Evolutionary conservation across 2,888 invertebrate genomes (phyloP).

Genomic region (Philonicus albiceps): DNA sequence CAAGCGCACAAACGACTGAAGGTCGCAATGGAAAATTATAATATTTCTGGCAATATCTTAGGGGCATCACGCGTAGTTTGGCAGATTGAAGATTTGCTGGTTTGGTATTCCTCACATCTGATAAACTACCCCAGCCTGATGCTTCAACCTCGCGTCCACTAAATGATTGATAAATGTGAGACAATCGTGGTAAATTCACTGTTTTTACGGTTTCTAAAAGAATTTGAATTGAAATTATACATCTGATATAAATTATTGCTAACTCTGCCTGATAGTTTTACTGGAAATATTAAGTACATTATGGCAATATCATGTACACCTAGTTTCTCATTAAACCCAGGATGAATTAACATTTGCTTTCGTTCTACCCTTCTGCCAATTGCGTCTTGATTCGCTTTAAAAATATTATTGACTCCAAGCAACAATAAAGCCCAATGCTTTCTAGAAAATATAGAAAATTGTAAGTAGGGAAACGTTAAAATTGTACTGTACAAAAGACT

Average conservation of each 20-base stretch:
- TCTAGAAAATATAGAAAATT: constrained; percentile 16
- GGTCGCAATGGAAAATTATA: neutral
- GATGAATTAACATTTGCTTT: neutral
- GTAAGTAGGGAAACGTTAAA: neutral
- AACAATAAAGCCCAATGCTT: constrained; percentile 8
- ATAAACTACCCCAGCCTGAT: neutral
- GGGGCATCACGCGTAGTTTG: neutral
- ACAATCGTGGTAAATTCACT: neutral
- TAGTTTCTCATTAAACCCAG: neutral
- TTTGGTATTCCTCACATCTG: neutral
- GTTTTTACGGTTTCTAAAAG: neutral
- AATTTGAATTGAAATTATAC: neutral
- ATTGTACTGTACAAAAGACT: constrained; percentile 16
- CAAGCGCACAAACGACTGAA: constrained; percentile 73
- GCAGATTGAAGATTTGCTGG: neutral
- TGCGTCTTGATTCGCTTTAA: neutral
- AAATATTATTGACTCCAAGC: neutral
- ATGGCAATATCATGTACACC: neutral
- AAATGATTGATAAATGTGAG: neutral
- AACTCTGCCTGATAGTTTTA: neutral
- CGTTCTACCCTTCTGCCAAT: neutral
- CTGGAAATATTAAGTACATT: neutral
- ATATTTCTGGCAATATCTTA: neutral
- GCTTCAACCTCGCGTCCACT: neutral
- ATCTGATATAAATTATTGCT: neutral